Conservation (phyloP, 2,113 vertebrate genomes). For the Pygoscelis antarcticus region DNA sequence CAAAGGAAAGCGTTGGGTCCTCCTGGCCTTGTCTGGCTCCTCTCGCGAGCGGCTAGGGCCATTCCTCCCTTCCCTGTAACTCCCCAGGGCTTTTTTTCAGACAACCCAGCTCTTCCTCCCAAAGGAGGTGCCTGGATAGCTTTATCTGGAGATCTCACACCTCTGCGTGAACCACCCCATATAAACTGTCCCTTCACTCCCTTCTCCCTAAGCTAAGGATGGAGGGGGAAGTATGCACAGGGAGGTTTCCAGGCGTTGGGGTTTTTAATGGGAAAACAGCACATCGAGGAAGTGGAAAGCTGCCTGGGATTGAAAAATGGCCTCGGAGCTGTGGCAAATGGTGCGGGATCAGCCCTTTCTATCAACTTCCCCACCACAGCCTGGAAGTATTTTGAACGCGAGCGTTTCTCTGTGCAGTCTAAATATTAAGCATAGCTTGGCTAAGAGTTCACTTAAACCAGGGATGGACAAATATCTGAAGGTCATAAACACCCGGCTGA, state of each 20-base stretch:
- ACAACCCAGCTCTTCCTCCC: not conserved
- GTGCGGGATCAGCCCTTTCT: not conserved
- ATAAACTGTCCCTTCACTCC: not conserved
- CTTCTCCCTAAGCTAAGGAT: not conserved
- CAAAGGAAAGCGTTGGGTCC: not conserved
- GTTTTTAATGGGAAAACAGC: not conserved
- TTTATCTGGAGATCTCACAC: not conserved
- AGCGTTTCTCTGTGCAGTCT: not conserved
- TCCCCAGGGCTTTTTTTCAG: not conserved
- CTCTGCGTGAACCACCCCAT: not conserved
- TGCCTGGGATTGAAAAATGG: not conserved
- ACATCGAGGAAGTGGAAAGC: not conserved
- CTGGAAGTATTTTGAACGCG: not conserved
- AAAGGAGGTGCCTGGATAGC: not conserved
- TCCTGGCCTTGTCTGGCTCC: not conserved
- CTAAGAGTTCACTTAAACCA: not conserved
- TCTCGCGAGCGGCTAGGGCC: not conserved
- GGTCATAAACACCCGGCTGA: slow-evolving; percentile 5
- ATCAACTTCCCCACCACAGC: not conserved
- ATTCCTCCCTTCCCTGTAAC: not conserved
- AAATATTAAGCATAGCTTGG: slow-evolving; percentile 6
- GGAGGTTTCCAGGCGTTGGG: not conserved
- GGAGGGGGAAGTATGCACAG: not conserved
- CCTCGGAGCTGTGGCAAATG: not conserved
- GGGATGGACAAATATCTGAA: slow-evolving; percentile 41